Evolutionary conservation across 1,140 invertebrate species (phyloP), one percentile per base, ranked within the genome.

Genomic region (Ericerus pela): DNA sequence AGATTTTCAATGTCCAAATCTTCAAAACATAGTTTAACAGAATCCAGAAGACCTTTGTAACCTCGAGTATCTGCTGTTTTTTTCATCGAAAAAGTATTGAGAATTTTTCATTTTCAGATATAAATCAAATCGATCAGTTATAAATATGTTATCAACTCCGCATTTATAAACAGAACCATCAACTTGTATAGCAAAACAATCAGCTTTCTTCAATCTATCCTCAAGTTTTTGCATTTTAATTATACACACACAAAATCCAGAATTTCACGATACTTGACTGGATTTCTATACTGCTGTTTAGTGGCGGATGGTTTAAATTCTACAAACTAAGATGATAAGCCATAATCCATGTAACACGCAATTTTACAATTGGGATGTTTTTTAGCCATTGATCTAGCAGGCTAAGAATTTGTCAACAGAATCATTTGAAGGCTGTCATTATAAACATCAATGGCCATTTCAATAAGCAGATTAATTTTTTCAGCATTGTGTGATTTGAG

Each of bases 361-460:
- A 52, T 52, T 52, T 52, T 27, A 0, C 16, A 11, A n/a, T 52
- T 30, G 12, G 24, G 16, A 31, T 52, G 27, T 2, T 30, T 52
- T 52, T 52, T 52, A 52, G 51, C 29, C 12, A 52, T 30, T 6
- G 51, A 30, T 12, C 24, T 28, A 52, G 51, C 29, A 16, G 27
- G 24, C 51, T 30, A 52, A 31, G 51, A 52, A 52, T 52, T 27
- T 18, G 27, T n/a, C n/a, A n/a, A n/a, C 28, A 52, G 27, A 30
- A 30, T 52, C 33, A 52, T 12, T 52, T 52, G 51, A n/a, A 27
- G 24, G 33, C 51, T 52, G 28, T 29, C 51, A n/a, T 52, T 52
- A n/a, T 52, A 52, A n/a, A 52, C 51, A 52, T 52, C 51, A 52
- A 52, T 52, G 28, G 11, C 26, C 10, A 52, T n/a, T 52, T 52